These are phyloP conservation scores for Furcula furcula DNA, from an alignment of 2,888 invertebrate species.

Conservation along the genomic window DNA sequence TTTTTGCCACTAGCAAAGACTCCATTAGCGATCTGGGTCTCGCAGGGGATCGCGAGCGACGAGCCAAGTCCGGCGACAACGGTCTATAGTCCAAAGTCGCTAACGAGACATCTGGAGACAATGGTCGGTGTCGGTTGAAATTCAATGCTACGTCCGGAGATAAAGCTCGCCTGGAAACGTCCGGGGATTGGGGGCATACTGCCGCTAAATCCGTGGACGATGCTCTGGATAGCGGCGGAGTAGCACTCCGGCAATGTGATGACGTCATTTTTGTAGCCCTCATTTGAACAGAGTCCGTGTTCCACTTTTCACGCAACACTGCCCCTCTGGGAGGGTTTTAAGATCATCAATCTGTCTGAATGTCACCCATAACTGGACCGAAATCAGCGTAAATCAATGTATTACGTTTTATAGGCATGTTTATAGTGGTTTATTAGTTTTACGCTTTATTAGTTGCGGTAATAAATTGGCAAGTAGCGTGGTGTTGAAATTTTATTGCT, in stretches of 20 bases:
- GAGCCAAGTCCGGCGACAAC: slow-evolving; percentile 70
- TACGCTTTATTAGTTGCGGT: slow-evolving; percentile 14
- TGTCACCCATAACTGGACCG: slow-evolving; percentile 23
- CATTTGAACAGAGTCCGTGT: slow-evolving; percentile 47
- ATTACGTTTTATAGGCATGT: slow-evolving; percentile 19
- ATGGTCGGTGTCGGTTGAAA: slow-evolving; percentile 55
- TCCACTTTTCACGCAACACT: slow-evolving; percentile 7
- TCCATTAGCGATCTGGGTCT: slow-evolving; percentile 91
- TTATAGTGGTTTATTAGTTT: slow-evolving; percentile 17
- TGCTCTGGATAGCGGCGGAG: slow-evolving; percentile 74
- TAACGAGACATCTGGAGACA: slow-evolving; percentile 60
- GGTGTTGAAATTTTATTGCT: slow-evolving; percentile 14
- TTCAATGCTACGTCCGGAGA: slow-evolving; percentile 67
- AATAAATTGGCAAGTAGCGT: slow-evolving; percentile 23
- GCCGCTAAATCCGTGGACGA: slow-evolving; percentile 65
- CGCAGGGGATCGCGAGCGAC: slow-evolving; percentile 76
- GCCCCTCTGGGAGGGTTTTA: slow-evolving; percentile 15
- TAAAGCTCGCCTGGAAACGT: slow-evolving; percentile 12
- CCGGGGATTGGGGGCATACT: slow-evolving; percentile 35
- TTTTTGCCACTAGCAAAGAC: slow-evolving; percentile 89
- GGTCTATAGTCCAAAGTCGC: slow-evolving; percentile 51
- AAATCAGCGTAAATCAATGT: slow-evolving; percentile 22
- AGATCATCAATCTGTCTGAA: slow-evolving; percentile 8
- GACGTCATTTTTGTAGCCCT: slow-evolving; percentile 78
- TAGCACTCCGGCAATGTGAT: slow-evolving; percentile 73